Evolutionary conservation across 30 jellyfish, hydroid and myxozoan species (phyloP).

Genomic region (Hydractinia echinata): DNA sequence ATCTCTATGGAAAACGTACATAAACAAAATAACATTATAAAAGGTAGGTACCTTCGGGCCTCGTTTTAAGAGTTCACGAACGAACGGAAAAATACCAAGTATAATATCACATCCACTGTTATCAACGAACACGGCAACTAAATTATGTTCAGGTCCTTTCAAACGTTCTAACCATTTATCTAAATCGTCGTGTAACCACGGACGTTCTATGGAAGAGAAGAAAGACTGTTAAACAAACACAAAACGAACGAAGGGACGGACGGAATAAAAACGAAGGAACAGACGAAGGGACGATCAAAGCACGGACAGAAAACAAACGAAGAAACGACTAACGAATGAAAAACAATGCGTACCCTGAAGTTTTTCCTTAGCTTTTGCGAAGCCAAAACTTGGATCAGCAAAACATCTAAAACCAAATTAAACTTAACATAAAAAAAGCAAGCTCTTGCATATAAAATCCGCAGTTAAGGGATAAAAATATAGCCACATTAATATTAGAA

Average conservation of each 20-base stretch:
- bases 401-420: constrained; percentile 41
- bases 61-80: constrained; percentile 51
- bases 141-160: constrained; percentile 39
- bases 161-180: constrained; percentile 60
- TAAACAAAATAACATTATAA: too few species aligned
- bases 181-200: constrained; percentile 71
- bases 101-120: constrained; percentile 92
- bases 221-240: not conserved
- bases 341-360: constrained; percentile 38
- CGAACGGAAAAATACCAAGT: constrained; percentile 75
- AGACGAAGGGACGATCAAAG: not conserved
- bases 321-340: not conserved
- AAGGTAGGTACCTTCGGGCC: constrained; percentile 63
- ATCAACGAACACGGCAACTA: constrained; percentile 78
- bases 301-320: too few species aligned
- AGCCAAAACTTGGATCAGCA: constrained; percentile 32
- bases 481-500: too few species aligned
- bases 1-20: too few species aligned
- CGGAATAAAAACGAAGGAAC: too few species aligned
- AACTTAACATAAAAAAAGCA: not conserved
- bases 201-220: constrained; percentile 44
- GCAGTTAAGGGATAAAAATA: too few species aligned
- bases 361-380: constrained; percentile 50
- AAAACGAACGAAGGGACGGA: too few species aligned
- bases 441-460: too few species aligned